phyloP scores from a whole-genome alignment of 1,140 invertebrate species.

The Lordiphosa stackelbergi region DNA sequence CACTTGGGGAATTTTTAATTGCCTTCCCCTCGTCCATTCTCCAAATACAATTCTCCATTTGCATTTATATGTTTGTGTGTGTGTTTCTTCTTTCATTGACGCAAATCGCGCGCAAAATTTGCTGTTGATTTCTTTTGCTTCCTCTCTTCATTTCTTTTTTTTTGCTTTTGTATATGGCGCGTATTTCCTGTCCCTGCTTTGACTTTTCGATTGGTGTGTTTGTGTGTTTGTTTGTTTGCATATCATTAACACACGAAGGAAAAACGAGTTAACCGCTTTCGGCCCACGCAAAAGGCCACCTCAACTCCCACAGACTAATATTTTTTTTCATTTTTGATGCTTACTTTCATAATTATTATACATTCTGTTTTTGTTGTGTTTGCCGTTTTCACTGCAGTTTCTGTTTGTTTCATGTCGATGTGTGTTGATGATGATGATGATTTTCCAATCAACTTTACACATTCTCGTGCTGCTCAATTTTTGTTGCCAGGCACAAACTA shows the following conservation, averaged over 20 bases:
- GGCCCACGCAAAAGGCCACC: constrained; percentile 40
- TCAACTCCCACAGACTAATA: background rate
- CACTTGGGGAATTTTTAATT: constrained; percentile 52
- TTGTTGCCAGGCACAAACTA: constrained; percentile 2
- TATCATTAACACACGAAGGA: constrained; percentile 70
- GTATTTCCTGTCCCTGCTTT: constrained; percentile 60
- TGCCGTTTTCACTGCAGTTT: constrained; percentile 19
- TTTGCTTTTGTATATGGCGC: constrained; percentile 62
- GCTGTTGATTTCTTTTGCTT: constrained; percentile 59
- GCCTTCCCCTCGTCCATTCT: constrained; percentile 15
- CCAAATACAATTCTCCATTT: constrained; percentile 5
- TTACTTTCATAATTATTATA: constrained; percentile 59
- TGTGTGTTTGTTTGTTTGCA: constrained; percentile 55
- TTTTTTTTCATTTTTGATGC: constrained; percentile 10
- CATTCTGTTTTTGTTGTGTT: constrained; percentile 26
- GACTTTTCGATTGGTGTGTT: constrained; percentile 23
- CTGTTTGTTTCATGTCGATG: constrained; percentile 47
- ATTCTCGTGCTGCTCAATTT: constrained; percentile 30
- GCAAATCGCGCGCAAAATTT: constrained; percentile 70
- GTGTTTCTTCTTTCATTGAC: constrained; percentile 50
- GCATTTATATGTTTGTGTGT: constrained; percentile 1
- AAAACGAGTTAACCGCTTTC: constrained; percentile 34
- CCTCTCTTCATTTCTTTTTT: constrained; percentile 35
- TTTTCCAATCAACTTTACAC: constrained; percentile 56
- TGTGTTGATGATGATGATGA: constrained; percentile 34